Evolutionary conservation across 2,888 invertebrate species (phyloP).

Genomic region (Pediacus dermestoides): DNA sequence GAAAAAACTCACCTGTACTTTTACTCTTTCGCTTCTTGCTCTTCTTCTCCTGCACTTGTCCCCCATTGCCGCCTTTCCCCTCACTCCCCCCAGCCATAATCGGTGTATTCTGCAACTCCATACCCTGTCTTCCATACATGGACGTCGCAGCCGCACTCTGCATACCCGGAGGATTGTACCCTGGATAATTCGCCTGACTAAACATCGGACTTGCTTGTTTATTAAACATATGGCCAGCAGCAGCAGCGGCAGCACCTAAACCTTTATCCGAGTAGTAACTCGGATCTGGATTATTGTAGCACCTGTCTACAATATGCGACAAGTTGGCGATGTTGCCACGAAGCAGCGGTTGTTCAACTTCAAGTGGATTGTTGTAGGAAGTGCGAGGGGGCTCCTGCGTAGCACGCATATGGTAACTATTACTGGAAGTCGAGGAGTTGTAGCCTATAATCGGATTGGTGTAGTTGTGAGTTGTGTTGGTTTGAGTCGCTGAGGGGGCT

Average conservation of each 20-base stretch:
- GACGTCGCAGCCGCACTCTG: slow-evolving; percentile 32
- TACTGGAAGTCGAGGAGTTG: too few species aligned
- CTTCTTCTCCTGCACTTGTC: slow-evolving; percentile 36
- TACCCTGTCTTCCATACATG: slow-evolving; percentile 41
- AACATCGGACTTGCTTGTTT: slow-evolving; percentile 46
- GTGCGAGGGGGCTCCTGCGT: too few species aligned
- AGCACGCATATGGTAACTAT: too few species aligned
- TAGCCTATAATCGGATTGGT: slow-evolving; percentile 11
- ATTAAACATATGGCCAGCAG: slow-evolving; percentile 38
- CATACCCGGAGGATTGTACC: slow-evolving; percentile 40
- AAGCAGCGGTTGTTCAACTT: slow-evolving; percentile 51
- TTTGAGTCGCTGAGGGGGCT: background rate
- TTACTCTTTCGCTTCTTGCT: slow-evolving; percentile 36
- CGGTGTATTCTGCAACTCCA: slow-evolving; percentile 36
- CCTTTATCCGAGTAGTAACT: slow-evolving; percentile 49
- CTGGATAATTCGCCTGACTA: slow-evolving; percentile 41
- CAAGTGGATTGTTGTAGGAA: slow-evolving; percentile 26
- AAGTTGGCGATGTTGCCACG: slow-evolving; percentile 56
- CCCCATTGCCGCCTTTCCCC: too few species aligned
- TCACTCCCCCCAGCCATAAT: slow-evolving; percentile 25
- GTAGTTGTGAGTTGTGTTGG: too few species aligned
- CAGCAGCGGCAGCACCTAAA: slow-evolving; percentile 34
- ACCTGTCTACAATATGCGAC: slow-evolving; percentile 59
- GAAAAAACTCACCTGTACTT: slow-evolving; percentile 27
- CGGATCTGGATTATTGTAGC: slow-evolving; percentile 44